A percentile compares a stretch with the other conserved stretches of the same genome.
Conservation (phyloP, 2,797 vertebrate species). For the Liparis tanakae region DNA sequence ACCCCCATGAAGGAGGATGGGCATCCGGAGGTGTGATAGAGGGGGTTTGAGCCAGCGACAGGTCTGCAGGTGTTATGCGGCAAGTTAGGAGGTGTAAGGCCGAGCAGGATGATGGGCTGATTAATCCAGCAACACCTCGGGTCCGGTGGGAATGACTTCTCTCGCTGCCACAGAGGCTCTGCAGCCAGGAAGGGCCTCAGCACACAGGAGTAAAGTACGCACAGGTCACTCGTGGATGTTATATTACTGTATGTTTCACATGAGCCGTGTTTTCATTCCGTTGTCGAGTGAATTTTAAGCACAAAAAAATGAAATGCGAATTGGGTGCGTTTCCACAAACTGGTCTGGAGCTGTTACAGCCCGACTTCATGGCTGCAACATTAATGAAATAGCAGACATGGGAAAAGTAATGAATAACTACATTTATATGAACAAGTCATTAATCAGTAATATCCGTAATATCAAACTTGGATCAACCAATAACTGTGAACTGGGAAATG, state of each 20-base stretch:
- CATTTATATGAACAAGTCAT: background rate
- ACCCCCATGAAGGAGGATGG: conserved; percentile 29
- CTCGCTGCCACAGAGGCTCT: conserved; percentile 34
- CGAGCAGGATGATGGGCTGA: conserved; percentile 70
- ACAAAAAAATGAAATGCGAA: background rate
- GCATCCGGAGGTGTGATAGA: conserved; percentile 59
- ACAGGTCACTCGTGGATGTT: conserved; percentile 13
- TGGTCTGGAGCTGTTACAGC: background rate
- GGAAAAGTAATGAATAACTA: background rate
- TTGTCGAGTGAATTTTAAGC: background rate
- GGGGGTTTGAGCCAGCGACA: conserved; percentile 55
- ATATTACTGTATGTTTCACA: background rate
- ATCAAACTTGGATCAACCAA: background rate
- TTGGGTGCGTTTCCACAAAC: background rate
- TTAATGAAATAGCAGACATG: background rate
- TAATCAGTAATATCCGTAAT: background rate
- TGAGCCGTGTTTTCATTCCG: background rate
- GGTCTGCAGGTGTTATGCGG: conserved; percentile 62
- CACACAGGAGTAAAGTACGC: conserved; percentile 21
- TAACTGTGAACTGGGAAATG: no score
- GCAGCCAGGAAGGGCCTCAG: conserved; percentile 19
- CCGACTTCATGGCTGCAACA: background rate
- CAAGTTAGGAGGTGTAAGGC: conserved; percentile 71
- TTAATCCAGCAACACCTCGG: conserved; percentile 78
- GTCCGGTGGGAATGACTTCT: conserved; percentile 54